Conservation (phyloP, 2,888 invertebrate species). For the Nemotelus nigrinus region DNA sequence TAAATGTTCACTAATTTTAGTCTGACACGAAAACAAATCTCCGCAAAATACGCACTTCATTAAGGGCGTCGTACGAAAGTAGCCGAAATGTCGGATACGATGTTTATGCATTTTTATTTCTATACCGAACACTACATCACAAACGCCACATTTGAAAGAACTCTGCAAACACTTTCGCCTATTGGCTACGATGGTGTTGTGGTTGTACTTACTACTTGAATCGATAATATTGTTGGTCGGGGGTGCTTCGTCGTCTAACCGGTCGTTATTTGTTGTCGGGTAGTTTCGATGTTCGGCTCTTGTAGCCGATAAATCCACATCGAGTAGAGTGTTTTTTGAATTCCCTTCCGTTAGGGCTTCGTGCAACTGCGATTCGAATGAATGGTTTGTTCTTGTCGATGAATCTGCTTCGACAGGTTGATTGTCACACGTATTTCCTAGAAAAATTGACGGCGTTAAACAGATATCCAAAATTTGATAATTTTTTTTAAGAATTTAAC, state of each 20-base stretch:
- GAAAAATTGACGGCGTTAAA: no score
- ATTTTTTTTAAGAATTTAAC: no score
- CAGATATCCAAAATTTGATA: no score
- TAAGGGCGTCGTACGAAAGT: neutral
- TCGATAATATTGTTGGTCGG: neutral
- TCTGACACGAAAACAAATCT: neutral
- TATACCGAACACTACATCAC: neutral
- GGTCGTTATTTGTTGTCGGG: slow-evolving; percentile 36
- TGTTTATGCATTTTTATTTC: slow-evolving; percentile 15
- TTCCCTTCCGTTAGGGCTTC: neutral
- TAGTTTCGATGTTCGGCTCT: slow-evolving; percentile 4
- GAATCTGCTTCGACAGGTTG: neutral
- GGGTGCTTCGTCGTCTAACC: neutral
- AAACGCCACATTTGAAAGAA: slow-evolving; percentile 9
- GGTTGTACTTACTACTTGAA: neutral
- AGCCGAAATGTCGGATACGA: slow-evolving; percentile 33
- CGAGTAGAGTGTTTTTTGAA: neutral
- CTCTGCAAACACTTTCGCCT: neutral
- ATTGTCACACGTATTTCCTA: neutral
- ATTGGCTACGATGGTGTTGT: neutral
- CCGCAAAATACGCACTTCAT: slow-evolving; percentile 12
- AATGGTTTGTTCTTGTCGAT: neutral
- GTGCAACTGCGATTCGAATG: neutral
- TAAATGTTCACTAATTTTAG: neutral
- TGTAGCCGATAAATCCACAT: neutral